Evolutionary conservation across 2,888 invertebrate species (phyloP).

Genomic region (Cotesia congregata): DNA sequence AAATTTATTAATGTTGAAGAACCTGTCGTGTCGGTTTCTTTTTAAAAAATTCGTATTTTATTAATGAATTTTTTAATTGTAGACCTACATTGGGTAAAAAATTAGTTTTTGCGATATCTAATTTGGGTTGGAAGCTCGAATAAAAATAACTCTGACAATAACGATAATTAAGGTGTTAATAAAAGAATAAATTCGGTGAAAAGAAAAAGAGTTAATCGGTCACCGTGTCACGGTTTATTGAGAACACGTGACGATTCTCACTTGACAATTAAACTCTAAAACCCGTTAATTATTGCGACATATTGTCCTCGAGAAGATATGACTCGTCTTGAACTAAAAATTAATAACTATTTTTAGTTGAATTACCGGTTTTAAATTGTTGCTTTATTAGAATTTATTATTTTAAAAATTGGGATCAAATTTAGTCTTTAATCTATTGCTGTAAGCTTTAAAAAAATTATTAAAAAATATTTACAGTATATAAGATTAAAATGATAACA

Average conservation of each 20-base stretch:
- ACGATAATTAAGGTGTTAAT: neutral
- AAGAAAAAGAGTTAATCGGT: slow-evolving; percentile 13
- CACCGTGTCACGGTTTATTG: slow-evolving; percentile 21
- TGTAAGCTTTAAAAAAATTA: no score
- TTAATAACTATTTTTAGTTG: neutral
- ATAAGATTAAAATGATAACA: neutral
- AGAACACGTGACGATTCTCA: slow-evolving; percentile 15
- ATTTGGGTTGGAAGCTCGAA: neutral
- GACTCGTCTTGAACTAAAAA: neutral
- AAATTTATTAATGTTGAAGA: no score
- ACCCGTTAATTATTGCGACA: neutral
- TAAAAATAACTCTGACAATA: neutral
- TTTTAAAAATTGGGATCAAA: no score
- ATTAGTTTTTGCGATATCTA: neutral
- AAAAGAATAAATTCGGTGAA: slow-evolving; percentile 4
- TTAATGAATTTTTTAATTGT: no score
- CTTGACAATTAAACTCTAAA: slow-evolving; percentile 7
- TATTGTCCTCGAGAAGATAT: neutral
- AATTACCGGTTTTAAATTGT: no score
- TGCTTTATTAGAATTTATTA: no score
- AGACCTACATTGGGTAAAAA: no score
- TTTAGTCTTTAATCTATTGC: no score
- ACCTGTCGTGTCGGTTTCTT: no score
- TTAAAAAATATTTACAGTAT: no score
- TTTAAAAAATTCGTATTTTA: no score